Evolutionary conservation across 1,140 invertebrate species (phyloP).

Genomic region (Zophobas morio): DNA sequence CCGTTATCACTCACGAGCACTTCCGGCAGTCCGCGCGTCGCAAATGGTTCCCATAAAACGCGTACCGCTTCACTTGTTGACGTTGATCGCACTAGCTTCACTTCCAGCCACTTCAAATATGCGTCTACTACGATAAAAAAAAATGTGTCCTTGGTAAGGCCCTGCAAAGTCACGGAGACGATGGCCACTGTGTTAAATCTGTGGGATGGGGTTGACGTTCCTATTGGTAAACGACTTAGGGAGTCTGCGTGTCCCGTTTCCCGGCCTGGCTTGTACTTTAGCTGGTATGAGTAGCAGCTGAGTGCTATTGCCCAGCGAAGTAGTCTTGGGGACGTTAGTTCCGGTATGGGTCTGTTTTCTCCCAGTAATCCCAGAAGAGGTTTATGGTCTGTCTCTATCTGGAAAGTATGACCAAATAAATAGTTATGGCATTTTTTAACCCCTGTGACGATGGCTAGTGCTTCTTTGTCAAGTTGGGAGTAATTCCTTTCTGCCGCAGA

Average conservation of each 20-base stretch:
- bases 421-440: conserved; percentile 72
- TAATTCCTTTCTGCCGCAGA: conserved; percentile 69
- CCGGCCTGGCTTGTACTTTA: conserved; percentile 57
- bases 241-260: conserved; percentile 56
- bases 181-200: not conserved
- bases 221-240: conserved; percentile 55
- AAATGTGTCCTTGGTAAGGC: too few relatives aligned
- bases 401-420: conserved; percentile 70
- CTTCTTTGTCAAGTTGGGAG: conserved; percentile 71
- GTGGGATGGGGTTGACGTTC: not conserved
- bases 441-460: conserved; percentile 69
- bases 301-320: conserved; percentile 64
- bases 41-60: too few relatives aligned
- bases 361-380: conserved; percentile 68
- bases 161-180: too few relatives aligned
- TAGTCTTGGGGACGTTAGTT: conserved; percentile 60
- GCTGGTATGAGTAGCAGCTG: conserved; percentile 61
- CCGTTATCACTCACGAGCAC: too few relatives aligned
- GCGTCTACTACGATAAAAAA: too few relatives aligned
- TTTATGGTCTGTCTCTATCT: conserved; percentile 70
- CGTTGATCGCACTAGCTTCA: too few relatives aligned
- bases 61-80: too few relatives aligned
- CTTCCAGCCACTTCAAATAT: too few relatives aligned
- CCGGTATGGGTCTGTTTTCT: conserved; percentile 61
- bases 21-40: too few relatives aligned